These are phyloP conservation scores for Agonopterix arenella DNA, from an alignment of 2,888 invertebrate species.

Conservation along the genomic window DNA sequence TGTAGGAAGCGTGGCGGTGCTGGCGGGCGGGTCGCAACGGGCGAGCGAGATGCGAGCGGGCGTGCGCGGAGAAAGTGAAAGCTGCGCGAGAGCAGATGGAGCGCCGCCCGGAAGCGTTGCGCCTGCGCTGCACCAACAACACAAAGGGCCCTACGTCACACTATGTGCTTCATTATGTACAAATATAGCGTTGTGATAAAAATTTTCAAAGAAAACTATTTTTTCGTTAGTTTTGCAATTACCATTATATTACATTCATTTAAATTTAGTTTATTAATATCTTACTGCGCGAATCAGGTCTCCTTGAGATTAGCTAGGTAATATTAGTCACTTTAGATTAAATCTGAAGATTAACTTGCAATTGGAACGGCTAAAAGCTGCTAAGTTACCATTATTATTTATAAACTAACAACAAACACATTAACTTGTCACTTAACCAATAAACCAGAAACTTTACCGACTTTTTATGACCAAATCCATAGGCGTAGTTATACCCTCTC, in stretches of 20 bases:
- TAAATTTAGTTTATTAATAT: no score
- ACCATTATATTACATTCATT: no score
- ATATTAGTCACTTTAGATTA: no score
- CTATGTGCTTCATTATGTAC: neutral
- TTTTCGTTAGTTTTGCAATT: no score
- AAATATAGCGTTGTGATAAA: no score
- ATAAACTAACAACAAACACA: neutral
- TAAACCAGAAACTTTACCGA: slow-evolving; percentile 65
- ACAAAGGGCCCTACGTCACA: slow-evolving; percentile 40
- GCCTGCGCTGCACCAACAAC: slow-evolving; percentile 39
- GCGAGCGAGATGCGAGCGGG: slow-evolving; percentile 27
- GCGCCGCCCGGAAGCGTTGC: slow-evolving; percentile 67
- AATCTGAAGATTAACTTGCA: no score
- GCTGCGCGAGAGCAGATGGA: slow-evolving; percentile 65
- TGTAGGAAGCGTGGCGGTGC: slow-evolving; percentile 41
- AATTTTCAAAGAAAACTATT: no score
- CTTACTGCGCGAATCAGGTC: no score
- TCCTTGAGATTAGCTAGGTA: no score
- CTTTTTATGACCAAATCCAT: slow-evolving; percentile 74
- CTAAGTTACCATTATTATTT: no score
- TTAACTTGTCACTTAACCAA: slow-evolving; percentile 4
- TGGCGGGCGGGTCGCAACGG: slow-evolving; percentile 48
- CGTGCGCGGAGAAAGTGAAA: slow-evolving; percentile 71
- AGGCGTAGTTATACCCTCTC: slow-evolving; percentile 60
- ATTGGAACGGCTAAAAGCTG: no score